phyloP scores from a whole-genome alignment of 2,113 vertebrate species.

The Eulacestoma nigropectus region DNA sequence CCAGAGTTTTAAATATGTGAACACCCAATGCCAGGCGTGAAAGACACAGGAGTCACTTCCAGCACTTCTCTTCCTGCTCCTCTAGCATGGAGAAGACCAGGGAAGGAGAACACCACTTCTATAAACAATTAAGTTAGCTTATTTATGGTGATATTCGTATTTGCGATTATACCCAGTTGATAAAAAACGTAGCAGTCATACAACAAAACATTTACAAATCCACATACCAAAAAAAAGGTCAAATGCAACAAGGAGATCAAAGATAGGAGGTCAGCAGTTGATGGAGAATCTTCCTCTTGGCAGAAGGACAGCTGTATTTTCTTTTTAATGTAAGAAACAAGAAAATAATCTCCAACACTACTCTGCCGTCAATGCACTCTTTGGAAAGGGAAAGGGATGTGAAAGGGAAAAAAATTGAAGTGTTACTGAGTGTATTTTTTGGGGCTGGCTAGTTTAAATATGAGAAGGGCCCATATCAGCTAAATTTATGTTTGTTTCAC shows the following conservation, averaged over 20 bases:
- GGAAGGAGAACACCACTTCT: not conserved
- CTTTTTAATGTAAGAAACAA: not conserved
- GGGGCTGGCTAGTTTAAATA: not conserved
- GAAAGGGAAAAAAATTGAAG: accelerated
- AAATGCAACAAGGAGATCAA: not conserved
- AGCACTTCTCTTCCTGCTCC: not conserved
- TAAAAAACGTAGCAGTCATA: not conserved
- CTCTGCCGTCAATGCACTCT: not conserved
- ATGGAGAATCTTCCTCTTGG: not conserved
- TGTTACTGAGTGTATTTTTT: not conserved
- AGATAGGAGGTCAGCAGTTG: not conserved
- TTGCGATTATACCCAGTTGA: not conserved
- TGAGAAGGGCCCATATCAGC: not conserved
- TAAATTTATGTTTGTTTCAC: not conserved
- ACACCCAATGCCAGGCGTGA: not conserved
- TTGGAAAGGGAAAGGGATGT: not conserved
- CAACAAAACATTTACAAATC: not conserved
- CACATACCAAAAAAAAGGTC: not conserved
- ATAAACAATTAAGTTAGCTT: not conserved
- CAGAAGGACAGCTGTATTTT: not conserved
- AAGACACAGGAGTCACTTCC: not conserved
- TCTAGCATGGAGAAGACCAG: not conserved
- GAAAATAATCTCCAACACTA: not conserved
- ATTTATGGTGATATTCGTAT: not conserved
- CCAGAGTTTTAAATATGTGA: not conserved